Evolutionary conservation across 1,140 invertebrate species (phyloP), one percentile per base, ranked within the genome.

Genomic region (Coelopa frigida): DNA sequence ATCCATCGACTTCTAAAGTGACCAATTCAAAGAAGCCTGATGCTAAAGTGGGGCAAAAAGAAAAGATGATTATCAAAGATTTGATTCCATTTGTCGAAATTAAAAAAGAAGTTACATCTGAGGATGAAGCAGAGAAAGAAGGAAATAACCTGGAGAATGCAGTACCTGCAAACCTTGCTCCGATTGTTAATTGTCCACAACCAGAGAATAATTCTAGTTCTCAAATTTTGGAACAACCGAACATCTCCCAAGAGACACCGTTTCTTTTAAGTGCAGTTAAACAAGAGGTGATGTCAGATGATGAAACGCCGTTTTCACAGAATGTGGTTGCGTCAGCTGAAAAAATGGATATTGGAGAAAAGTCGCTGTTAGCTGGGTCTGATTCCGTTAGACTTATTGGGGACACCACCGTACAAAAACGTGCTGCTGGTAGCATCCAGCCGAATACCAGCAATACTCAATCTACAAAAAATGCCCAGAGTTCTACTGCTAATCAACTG

Each of bases 371-470:
- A n/a, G n/a, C n/a, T n/a, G n/a, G n/a, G n/a, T n/a, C n/a, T n/a
- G n/a, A n/a, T n/a, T n/a, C n/a, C n/a, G 20, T 54, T 14, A 56
- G 62, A 5, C 54, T 54, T 31, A 59, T 66, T 5, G 62, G 62
- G 17, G 62, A 66, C 18, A 66, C 62, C 1, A 63, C 58, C 14
- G 66, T 66, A n/a, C 62, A 66, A 37, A n/a, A n/a, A n/a, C n/a
- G n/a, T n/a, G n/a, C n/a, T 20, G 10, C 20, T 11, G 10, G 42
- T 2, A 23, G 20, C 17, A 48, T 52, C 1, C 7, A 26, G 2
- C 6, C 17, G 11, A 23, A 5, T 41, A 17, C 21, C 26, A 41
- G 23, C 17, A 59, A 57, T n/a, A n/a, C n/a, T n/a, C n/a, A n/a
- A n/a, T n/a, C n/a, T n/a, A 29, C 27, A 29, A 29, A n/a, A 8